phyloP scores from a whole-genome alignment of 2,888 invertebrate species.

The Xylocampa areola region DNA sequence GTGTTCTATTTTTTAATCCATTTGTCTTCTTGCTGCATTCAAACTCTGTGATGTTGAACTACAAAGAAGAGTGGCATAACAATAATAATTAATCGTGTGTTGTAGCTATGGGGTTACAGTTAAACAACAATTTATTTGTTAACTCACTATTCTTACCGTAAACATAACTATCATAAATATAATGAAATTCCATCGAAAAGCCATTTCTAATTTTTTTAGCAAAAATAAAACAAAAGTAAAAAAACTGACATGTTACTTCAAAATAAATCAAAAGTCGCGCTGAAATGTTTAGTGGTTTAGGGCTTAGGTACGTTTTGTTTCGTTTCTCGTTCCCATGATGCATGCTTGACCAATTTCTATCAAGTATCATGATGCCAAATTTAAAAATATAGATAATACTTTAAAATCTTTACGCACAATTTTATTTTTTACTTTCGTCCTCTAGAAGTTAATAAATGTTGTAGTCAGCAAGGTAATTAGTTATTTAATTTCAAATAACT shows the following conservation, averaged over 20 bases:
- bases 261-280: conserved; percentile 31
- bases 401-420: no score
- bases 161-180: conserved; percentile 29
- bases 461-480: no score
- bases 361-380: no score
- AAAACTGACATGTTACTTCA: conserved; percentile 12
- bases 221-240: conserved; percentile 22
- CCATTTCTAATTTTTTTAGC: conserved; percentile 24
- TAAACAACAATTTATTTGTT: background rate
- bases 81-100: background rate
- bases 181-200: conserved; percentile 24
- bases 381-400: no score
- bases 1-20: conserved; percentile 3
- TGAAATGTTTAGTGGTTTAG: background rate
- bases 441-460: no score
- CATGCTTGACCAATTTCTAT: background rate
- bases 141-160: conserved; percentile 25
- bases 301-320: background rate
- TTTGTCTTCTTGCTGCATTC: conserved; percentile 39
- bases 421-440: no score
- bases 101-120: background rate
- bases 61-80: conserved; percentile 6
- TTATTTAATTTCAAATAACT: no score
- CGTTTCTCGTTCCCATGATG: no score
- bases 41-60: conserved; percentile 48